Evolutionary conservation across 2,797 vertebrate species (phyloP).

Genomic region (Argentina silus): DNA sequence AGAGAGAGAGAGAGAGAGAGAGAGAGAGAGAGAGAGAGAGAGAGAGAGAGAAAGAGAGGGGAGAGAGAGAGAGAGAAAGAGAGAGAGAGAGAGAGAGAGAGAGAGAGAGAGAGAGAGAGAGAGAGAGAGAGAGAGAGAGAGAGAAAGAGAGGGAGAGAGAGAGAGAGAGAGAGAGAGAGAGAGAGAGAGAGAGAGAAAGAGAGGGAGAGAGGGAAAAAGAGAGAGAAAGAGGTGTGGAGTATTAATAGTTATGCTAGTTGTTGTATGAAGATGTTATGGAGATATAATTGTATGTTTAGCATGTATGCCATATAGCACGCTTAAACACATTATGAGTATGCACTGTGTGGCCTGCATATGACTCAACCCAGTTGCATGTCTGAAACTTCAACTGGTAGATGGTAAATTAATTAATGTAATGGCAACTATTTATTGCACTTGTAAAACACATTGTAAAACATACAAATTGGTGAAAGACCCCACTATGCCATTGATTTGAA

Average conservation of each 20-base stretch:
- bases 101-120: not conserved
- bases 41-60: not conserved
- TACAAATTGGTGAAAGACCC: not conserved
- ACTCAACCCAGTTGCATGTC: too few species aligned
- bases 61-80: not conserved
- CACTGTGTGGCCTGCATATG: too few species aligned
- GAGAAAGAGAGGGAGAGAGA: not conserved
- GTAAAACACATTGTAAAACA: not conserved
- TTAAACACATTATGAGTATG: too few species aligned
- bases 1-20: constrained; percentile 4
- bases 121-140: not conserved
- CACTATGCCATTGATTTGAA: not conserved
- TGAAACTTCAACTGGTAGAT: too few species aligned
- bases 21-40: not conserved
- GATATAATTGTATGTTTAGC: too few species aligned
- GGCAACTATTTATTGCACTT: not conserved
- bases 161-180: not conserved
- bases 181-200: not conserved
- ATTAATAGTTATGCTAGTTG: too few species aligned
- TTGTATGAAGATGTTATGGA: too few species aligned
- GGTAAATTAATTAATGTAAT: too few species aligned
- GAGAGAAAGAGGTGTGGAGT: not conserved
- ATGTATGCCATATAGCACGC: too few species aligned
- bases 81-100: not conserved
- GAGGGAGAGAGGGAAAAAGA: not conserved